Percentiles rank a stretch among this genome's conserved stretches.
phyloP scores from a whole-genome alignment of 2,797 vertebrate species.

The Manis javanica region DNA sequence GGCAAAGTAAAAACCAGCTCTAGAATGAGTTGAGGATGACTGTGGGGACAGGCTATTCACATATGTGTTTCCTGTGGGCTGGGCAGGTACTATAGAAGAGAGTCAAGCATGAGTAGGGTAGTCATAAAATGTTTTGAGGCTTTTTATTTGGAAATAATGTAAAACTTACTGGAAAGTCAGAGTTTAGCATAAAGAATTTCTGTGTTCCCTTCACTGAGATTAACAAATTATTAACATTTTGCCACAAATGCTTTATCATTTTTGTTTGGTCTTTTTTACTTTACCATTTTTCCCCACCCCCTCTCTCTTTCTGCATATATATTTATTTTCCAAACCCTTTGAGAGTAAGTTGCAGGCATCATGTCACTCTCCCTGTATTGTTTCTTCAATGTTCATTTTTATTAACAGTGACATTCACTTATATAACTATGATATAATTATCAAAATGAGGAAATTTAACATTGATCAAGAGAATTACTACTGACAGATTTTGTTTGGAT shows the following conservation, averaged over 20 bases:
- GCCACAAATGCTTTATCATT: neutral
- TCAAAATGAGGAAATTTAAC: neutral
- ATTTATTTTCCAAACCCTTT: neutral
- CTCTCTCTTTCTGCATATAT: neutral
- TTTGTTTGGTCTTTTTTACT: neutral
- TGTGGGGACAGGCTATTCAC: neutral
- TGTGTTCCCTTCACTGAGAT: neutral
- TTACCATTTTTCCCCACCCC: neutral
- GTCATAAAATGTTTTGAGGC: neutral
- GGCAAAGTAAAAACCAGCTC: neutral
- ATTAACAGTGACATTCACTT: neutral
- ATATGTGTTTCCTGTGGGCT: neutral
- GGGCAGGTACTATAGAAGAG: neutral
- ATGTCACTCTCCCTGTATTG: neutral
- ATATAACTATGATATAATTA: neutral
- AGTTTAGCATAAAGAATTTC: neutral
- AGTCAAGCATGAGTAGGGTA: neutral
- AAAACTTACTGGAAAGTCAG: neutral
- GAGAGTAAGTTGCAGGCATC: neutral
- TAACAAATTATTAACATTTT: neutral
- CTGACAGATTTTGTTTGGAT: neutral
- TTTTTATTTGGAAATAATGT: slow-evolving; percentile 19
- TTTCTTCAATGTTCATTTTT: neutral
- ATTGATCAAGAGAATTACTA: neutral
- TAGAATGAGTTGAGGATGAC: neutral